These are phyloP conservation scores for Cremastinae sp. DNA, from an alignment of 2,888 invertebrate species.

Conservation along the genomic window DNA sequence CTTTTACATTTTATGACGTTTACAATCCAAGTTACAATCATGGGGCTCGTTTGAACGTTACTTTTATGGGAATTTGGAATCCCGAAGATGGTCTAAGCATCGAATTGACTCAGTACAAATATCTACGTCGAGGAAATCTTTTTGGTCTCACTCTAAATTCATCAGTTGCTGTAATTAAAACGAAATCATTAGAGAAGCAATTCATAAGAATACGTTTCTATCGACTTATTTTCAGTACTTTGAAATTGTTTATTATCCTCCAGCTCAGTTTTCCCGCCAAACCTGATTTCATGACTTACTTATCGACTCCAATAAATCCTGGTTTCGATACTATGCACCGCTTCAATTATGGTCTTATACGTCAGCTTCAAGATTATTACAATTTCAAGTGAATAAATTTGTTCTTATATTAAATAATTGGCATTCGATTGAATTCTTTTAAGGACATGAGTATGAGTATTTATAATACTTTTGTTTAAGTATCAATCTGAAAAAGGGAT, in stretches of 20 bases:
- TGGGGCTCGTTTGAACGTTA: constrained; percentile 69
- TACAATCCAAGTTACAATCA: constrained; percentile 74
- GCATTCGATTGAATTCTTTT: not conserved
- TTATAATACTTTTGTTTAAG: constrained; percentile 67
- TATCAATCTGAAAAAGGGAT: constrained; percentile 66
- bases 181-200: too few relatives aligned
- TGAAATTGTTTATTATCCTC: too few relatives aligned
- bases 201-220: too few relatives aligned
- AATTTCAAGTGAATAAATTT: constrained; percentile 83
- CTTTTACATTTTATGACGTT: constrained; percentile 69
- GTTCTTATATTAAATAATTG: not conserved
- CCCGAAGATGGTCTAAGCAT: constrained; percentile 62
- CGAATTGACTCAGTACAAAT: constrained; percentile 70
- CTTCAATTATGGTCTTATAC: constrained; percentile 83
- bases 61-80: constrained; percentile 70
- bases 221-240: too few relatives aligned
- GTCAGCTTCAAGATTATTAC: constrained; percentile 84
- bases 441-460: too few relatives aligned
- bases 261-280: constrained; percentile 68
- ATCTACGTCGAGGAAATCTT: constrained; percentile 70
- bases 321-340: constrained; percentile 85
- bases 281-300: constrained; percentile 77
- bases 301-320: constrained; percentile 81
- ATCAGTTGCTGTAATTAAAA: constrained; percentile 66
- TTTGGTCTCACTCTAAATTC: constrained; percentile 69